phyloP scores from a whole-genome alignment of 2,888 invertebrate species.

The Drosophila flavopinicola region DNA sequence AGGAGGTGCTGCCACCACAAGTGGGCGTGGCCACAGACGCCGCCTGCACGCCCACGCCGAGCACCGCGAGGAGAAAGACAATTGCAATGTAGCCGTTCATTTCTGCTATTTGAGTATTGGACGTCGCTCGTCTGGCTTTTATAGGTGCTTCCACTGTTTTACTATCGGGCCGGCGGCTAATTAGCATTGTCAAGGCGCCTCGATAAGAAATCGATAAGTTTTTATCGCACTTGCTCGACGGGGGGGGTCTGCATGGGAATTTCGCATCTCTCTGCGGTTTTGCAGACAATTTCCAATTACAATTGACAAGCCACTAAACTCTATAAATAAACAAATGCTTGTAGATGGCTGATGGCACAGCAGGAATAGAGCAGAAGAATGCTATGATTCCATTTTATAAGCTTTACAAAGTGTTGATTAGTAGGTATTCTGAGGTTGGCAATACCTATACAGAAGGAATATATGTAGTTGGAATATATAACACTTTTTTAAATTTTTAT shows the following conservation, averaged over 20 bases:
- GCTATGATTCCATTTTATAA: neutral
- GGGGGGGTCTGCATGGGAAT: constrained; percentile 4
- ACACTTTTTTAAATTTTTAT: no score
- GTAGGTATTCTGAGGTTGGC: no score
- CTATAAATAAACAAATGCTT: constrained; percentile 28
- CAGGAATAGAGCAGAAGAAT: no score
- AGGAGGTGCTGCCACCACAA: constrained; percentile 71
- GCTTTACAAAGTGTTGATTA: neutral
- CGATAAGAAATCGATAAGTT: constrained; percentile 46
- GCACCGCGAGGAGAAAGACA: constrained; percentile 24
- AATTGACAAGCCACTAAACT: constrained; percentile 14
- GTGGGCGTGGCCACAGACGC: constrained; percentile 64
- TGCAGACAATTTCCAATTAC: constrained; percentile 35
- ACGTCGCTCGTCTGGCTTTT: constrained; percentile 33
- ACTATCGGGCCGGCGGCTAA: constrained; percentile 20
- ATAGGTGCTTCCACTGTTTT: constrained; percentile 29
- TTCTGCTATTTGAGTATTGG: constrained; percentile 4
- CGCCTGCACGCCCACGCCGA: constrained; percentile 30
- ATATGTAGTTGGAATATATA: no score
- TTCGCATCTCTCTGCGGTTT: constrained; percentile 1
- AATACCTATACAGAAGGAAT: no score
- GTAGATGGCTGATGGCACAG: no score
- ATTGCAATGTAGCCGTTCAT: constrained; percentile 50
- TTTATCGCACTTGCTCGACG: constrained; percentile 14
- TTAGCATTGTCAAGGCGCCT: constrained; percentile 46